Conservation (phyloP, 2,888 invertebrate species). For the Phortica okadai region DNA sequence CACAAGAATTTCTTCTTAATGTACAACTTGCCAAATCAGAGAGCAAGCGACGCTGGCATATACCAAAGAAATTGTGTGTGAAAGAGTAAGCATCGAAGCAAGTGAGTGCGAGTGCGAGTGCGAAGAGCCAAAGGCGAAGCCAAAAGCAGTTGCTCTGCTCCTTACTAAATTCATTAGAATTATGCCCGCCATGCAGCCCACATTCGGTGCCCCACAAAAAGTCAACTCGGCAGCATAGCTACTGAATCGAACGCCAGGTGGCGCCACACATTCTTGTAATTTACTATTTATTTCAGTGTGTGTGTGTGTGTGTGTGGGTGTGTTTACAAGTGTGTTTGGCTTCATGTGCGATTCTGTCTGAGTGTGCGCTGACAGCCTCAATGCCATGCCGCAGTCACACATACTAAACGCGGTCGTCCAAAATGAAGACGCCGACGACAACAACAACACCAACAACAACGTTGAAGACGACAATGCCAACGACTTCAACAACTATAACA, state of each 20-base stretch:
- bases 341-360: not conserved
- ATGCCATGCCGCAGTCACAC: conserved; percentile 55
- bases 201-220: conserved; percentile 24
- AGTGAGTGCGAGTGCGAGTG: not conserved
- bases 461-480: conserved; percentile 38
- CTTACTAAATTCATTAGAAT: conserved; percentile 72
- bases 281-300: not conserved
- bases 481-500: not conserved
- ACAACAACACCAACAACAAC: conserved; percentile 35
- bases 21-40: conserved; percentile 2
- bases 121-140: not conserved
- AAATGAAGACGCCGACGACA: conserved; percentile 9
- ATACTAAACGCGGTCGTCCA: conserved; percentile 61
- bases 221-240: not conserved
- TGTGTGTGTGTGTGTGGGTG: not conserved
- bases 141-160: conserved; percentile 43
- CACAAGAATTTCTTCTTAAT: not conserved
- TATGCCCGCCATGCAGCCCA: conserved; percentile 47
- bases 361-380: conserved; percentile 30
- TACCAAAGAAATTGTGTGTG: not conserved
- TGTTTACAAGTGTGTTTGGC: not conserved
- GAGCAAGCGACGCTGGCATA: not conserved
- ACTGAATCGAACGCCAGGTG: conserved; percentile 6
- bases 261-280: conserved; percentile 5
- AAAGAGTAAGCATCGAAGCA: not conserved